Evolutionary conservation across 2,888 invertebrate species (phyloP).

Genomic region (Athalia rosae): DNA sequence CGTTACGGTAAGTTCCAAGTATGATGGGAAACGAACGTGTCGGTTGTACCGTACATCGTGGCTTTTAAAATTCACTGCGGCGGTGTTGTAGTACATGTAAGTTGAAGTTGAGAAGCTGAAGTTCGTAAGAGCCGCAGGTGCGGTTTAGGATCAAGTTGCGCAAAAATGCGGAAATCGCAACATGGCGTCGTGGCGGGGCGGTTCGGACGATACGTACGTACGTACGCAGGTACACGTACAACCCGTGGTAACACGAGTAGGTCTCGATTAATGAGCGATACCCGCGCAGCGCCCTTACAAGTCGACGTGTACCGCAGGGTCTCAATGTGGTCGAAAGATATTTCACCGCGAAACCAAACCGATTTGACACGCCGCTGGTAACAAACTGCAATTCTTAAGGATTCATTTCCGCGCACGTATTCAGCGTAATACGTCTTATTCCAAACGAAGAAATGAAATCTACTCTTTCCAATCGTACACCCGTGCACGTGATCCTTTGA

Average conservation of each 20-base stretch:
- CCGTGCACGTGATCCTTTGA: not conserved
- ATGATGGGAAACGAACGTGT: not conserved
- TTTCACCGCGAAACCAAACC: slow-evolving; percentile 27
- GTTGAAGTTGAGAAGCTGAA: too few species aligned
- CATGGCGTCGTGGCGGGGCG: not conserved
- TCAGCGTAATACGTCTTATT: too few species aligned
- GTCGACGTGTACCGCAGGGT: not conserved
- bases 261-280: slow-evolving; percentile 13
- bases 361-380: not conserved
- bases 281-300: not conserved
- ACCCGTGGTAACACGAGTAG: slow-evolving; percentile 12
- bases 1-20: not conserved
- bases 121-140: slow-evolving; percentile 10
- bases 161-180: slow-evolving; percentile 38
- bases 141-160: slow-evolving; percentile 19
- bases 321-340: not conserved
- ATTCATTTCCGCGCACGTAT: too few species aligned
- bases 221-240: too few species aligned
- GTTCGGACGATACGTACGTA: too few species aligned
- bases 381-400: not conserved
- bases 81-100: not conserved
- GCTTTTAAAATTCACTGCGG: not conserved
- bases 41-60: too few species aligned
- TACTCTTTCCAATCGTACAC: too few species aligned
- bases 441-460: too few species aligned